phyloP scores from a whole-genome alignment of 2,113 vertebrate genomes.

The Eulacestoma nigropectus region DNA sequence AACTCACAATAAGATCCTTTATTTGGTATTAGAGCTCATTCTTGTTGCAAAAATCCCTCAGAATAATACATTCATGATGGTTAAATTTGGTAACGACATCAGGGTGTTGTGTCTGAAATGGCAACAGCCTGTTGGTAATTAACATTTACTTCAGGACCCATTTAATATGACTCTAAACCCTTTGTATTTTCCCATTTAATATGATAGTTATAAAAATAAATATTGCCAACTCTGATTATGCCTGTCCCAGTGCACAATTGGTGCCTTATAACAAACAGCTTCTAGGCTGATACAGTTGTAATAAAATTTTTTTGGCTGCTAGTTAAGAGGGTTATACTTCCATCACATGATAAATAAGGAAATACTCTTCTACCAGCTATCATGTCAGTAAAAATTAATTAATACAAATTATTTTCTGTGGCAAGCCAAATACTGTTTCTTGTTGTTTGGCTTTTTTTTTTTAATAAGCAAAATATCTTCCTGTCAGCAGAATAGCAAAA shows the following conservation, averaged over 20 bases:
- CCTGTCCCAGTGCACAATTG: background rate
- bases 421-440: background rate
- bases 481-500: background rate
- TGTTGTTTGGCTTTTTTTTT: background rate
- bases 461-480: background rate
- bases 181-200: conserved; percentile 3
- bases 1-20: conserved; percentile 17
- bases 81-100: background rate
- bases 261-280: conserved; percentile 11
- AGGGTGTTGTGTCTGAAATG: background rate
- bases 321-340: conserved; percentile 27
- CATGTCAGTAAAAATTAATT: background rate
- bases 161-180: background rate
- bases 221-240: background rate
- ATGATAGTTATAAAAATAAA: background rate
- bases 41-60: background rate
- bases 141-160: background rate
- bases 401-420: background rate
- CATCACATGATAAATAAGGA: background rate
- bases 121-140: conserved; percentile 14
- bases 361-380: background rate
- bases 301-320: background rate
- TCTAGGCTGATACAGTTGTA: background rate
- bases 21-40: background rate
- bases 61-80: background rate